phyloP scores from a whole-genome alignment of 2,797 vertebrate species.

The Cuculus canorus region DNA sequence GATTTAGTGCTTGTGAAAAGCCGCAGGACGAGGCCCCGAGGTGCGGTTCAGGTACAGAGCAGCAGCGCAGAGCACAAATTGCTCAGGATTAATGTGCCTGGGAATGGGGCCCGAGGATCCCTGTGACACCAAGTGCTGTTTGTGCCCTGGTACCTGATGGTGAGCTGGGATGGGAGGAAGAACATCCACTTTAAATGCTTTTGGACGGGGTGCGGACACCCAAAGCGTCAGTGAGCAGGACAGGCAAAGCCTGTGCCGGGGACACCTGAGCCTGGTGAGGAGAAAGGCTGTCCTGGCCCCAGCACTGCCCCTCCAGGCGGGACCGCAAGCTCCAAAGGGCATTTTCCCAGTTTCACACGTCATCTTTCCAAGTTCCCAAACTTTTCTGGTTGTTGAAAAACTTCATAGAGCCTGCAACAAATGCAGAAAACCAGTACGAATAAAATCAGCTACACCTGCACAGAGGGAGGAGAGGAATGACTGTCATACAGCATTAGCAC shows the following conservation, averaged over 20 bases:
- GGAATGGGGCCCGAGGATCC: not conserved
- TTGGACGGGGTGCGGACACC: not conserved
- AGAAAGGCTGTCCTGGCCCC: not conserved
- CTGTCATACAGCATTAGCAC: not conserved
- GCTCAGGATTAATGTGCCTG: not conserved
- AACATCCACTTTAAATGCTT: not conserved
- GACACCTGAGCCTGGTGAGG: accelerated
- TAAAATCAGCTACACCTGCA: not conserved
- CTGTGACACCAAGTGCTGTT: not conserved
- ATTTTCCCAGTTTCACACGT: not conserved
- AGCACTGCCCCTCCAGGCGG: not conserved
- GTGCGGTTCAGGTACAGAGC: not conserved
- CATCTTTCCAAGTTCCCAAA: not conserved
- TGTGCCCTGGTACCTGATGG: accelerated
- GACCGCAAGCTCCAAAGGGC: not conserved
- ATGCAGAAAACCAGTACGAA: not conserved
- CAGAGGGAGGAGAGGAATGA: accelerated
- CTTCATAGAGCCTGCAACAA: accelerated
- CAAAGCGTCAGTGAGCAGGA: too few species aligned
- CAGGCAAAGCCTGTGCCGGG: not conserved
- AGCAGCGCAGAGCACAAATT: not conserved
- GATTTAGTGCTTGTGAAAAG: slow-evolving; percentile 34
- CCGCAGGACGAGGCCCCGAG: not conserved
- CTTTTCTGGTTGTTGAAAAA: not conserved
- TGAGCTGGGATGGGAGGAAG: not conserved